A percentile compares a stretch with the other conserved stretches of the same genome.
These are phyloP conservation scores for Xiphias gladius DNA, from an alignment of 2,113 vertebrate genomes.

Conservation along the genomic window DNA sequence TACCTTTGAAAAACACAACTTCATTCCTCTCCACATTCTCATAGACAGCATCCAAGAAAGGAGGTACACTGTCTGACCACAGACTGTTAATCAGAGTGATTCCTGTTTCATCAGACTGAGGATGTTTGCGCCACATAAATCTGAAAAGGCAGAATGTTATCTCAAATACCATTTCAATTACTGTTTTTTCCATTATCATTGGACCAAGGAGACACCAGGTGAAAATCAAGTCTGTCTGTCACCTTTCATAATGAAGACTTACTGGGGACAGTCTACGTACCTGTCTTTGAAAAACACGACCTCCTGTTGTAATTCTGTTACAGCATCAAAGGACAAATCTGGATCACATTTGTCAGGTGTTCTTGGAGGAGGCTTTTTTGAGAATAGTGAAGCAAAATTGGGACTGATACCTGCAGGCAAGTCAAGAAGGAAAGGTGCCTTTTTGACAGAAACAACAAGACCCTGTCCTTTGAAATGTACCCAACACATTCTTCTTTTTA, in stretches of 20 bases:
- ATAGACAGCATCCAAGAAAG: slow-evolving; percentile 72
- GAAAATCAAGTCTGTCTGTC: background rate
- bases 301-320: slow-evolving; percentile 73
- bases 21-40: slow-evolving; percentile 56
- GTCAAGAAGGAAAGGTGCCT: background rate
- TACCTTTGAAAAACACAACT: slow-evolving; percentile 79
- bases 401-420: slow-evolving; percentile 58
- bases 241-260: background rate
- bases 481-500: background rate
- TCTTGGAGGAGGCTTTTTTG: slow-evolving; percentile 67
- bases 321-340: slow-evolving; percentile 77
- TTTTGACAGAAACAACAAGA: background rate
- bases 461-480: background rate
- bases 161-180: background rate
- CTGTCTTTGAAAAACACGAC: slow-evolving; percentile 81
- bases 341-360: slow-evolving; percentile 80
- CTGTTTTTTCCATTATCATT: background rate
- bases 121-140: slow-evolving; percentile 80
- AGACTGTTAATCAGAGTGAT: slow-evolving; percentile 74
- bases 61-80: slow-evolving; percentile 65
- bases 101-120: slow-evolving; percentile 60
- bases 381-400: slow-evolving; percentile 24
- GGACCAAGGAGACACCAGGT: background rate
- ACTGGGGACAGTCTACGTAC: slow-evolving; percentile 43
- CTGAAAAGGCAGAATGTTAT: slow-evolving; percentile 48